A percentile compares a stretch with the other conserved stretches of the same genome.
Evolutionary conservation across 2,888 invertebrate species (phyloP).

Genomic region (Lordiphosa fenestrarum): DNA sequence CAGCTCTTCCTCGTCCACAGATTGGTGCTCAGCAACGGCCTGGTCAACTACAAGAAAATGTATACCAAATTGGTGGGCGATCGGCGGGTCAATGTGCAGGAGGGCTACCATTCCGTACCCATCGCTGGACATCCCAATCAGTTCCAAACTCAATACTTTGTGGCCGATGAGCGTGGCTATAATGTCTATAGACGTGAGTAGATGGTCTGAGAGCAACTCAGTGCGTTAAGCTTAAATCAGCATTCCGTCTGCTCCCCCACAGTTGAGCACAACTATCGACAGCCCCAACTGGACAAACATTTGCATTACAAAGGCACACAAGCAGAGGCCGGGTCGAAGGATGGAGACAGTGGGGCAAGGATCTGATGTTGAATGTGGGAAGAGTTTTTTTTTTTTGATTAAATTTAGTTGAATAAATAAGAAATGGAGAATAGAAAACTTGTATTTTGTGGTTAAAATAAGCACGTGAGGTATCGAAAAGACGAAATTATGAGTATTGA

Average conservation of each 20-base stretch:
- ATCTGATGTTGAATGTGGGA: background rate
- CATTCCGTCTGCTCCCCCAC: conserved; percentile 11
- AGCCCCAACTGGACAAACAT: conserved; percentile 36
- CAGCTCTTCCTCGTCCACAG: conserved; percentile 28
- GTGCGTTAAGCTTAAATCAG: conserved; percentile 16
- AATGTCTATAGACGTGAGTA: conserved; percentile 61
- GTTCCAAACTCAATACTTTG: conserved; percentile 64
- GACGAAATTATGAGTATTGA: too few relatives aligned
- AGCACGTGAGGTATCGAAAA: too few relatives aligned
- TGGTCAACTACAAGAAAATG: conserved; percentile 71
- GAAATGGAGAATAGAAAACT: too few relatives aligned
- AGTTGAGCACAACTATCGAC: conserved; percentile 52
- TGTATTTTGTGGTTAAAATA: too few relatives aligned
- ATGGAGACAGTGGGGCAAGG: conserved; percentile 3
- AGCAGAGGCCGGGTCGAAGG: conserved; percentile 20
- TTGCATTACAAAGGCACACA: conserved; percentile 34
- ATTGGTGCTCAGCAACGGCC: conserved; percentile 68
- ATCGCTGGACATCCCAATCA: conserved; percentile 38
- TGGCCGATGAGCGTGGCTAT: conserved; percentile 70
- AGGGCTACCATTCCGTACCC: conserved; percentile 72
- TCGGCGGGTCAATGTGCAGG: conserved; percentile 61
- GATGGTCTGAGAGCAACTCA: background rate
- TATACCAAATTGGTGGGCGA: conserved; percentile 55
- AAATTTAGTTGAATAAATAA: too few relatives aligned
- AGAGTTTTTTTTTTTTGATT: background rate